phyloP scores from a whole-genome alignment of 1,140 invertebrate species.

The Ceratina calcarata region DNA sequence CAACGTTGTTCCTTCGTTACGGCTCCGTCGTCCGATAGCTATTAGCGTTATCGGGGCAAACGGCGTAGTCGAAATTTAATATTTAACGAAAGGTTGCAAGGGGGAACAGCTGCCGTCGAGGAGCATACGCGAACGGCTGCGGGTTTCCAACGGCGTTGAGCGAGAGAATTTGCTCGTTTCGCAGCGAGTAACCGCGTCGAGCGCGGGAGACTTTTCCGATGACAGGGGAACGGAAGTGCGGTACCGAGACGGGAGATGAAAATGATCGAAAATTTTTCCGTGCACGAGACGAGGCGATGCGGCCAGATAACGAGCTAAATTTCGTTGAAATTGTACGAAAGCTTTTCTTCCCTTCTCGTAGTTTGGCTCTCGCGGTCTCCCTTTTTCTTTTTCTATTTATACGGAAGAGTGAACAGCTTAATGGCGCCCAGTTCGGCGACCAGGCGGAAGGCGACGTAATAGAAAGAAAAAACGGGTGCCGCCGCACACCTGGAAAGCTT shows the following conservation, averaged over 20 bases:
- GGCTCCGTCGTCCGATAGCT: conserved; percentile 8
- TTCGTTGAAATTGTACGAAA: conserved; percentile 57
- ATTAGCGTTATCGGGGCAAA: conserved; percentile 40
- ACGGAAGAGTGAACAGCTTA: conserved; percentile 76
- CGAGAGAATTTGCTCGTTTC: neutral
- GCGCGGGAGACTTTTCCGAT: neutral
- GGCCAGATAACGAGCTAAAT: conserved; percentile 39
- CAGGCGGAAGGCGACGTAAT: conserved; percentile 76
- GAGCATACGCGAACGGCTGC: neutral
- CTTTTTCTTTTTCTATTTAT: conserved; percentile 65
- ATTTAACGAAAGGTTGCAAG: conserved; percentile 51
- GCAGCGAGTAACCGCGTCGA: neutral
- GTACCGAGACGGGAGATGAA: neutral
- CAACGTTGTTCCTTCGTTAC: neutral
- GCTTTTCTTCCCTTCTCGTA: conserved; percentile 30
- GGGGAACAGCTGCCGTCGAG: conserved; percentile 39
- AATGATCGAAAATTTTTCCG: conserved; percentile 7
- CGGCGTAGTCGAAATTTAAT: conserved; percentile 46
- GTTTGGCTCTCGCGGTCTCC: conserved; percentile 21
- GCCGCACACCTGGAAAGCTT: conserved; percentile 48
- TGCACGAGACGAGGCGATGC: neutral
- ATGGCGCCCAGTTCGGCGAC: conserved; percentile 73
- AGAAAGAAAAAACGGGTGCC: conserved; percentile 53
- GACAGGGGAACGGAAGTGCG: neutral
- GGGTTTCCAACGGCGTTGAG: neutral